Evolutionary conservation across 1,140 invertebrate genomes (phyloP).

Genomic region (Atopsyche davidsoni): DNA sequence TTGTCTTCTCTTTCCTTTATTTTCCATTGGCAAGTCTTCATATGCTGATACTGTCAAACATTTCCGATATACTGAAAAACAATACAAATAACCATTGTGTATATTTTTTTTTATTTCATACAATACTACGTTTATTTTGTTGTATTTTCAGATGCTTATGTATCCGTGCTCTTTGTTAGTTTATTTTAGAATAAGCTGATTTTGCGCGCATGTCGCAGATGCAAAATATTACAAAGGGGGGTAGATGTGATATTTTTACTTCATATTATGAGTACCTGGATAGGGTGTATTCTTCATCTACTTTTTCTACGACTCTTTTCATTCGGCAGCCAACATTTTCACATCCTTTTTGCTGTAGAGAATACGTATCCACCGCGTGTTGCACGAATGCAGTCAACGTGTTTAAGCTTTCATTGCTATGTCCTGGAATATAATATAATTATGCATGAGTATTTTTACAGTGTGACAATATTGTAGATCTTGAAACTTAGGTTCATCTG

Average conservation of each 20-base stretch:
- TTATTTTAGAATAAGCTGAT: too few species aligned
- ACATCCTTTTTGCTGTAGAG: slow-evolving; percentile 24
- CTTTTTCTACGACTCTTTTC: slow-evolving; percentile 22
- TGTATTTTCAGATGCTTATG: background rate
- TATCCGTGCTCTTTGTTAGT: too few species aligned
- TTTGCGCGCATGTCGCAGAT: too few species aligned
- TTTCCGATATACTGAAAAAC: slow-evolving; percentile 21
- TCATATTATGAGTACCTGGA: slow-evolving; percentile 23
- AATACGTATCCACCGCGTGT: slow-evolving; percentile 26
- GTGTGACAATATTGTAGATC: too few species aligned
- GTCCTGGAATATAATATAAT: slow-evolving; percentile 9
- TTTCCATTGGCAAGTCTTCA: too few species aligned
- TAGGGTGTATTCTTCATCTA: slow-evolving; percentile 23
- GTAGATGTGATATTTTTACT: too few species aligned
- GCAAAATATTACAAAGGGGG: too few species aligned
- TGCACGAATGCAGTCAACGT: slow-evolving; percentile 16
- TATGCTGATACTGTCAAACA: slow-evolving; percentile 10
- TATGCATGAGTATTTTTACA: too few species aligned
- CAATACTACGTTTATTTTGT: background rate
- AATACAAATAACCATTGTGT: too few species aligned
- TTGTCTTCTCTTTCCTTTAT: too few species aligned
- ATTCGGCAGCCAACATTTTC: slow-evolving; percentile 25
- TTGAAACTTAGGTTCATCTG: too few species aligned
- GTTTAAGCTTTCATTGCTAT: slow-evolving; percentile 14
- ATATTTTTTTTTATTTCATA: too few species aligned